These are phyloP conservation scores for Nothobranchius furzeri DNA, from an alignment of 2,113 vertebrate genomes.

Conservation along the genomic window DNA sequence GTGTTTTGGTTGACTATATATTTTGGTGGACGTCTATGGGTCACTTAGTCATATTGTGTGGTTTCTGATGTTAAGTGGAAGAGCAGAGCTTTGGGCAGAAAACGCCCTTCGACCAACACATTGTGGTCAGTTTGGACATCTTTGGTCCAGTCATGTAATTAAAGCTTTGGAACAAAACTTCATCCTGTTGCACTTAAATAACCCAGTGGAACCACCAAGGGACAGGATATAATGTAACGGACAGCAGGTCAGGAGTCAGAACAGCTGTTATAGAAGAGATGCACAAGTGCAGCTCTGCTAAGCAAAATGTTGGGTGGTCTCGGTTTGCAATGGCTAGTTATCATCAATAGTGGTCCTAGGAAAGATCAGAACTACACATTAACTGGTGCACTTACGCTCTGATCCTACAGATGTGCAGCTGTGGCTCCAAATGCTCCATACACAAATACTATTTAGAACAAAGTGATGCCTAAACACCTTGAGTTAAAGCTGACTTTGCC, in stretches of 20 bases:
- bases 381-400: background rate
- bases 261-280: background rate
- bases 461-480: background rate
- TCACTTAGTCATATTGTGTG: conserved; percentile 59
- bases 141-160: conserved; percentile 51
- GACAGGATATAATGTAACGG: background rate
- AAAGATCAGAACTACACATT: background rate
- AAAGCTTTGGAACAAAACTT: conserved; percentile 31
- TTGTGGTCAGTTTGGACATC: conserved; percentile 51
- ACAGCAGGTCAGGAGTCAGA: background rate
- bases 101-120: conserved; percentile 55
- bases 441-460: background rate
- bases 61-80: conserved; percentile 62
- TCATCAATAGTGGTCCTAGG: background rate
- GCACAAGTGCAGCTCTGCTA: background rate
- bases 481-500: background rate
- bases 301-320: background rate
- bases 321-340: background rate
- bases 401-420: background rate
- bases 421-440: background rate
- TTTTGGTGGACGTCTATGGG: conserved; percentile 60
- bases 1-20: conserved; percentile 56
- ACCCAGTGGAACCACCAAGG: background rate
- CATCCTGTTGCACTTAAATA: background rate
- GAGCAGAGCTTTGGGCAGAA: conserved; percentile 46